Base-by-base conservation (phyloP, 2,888 invertebrate genomes). In the Zeuzera pyrina region DNA sequence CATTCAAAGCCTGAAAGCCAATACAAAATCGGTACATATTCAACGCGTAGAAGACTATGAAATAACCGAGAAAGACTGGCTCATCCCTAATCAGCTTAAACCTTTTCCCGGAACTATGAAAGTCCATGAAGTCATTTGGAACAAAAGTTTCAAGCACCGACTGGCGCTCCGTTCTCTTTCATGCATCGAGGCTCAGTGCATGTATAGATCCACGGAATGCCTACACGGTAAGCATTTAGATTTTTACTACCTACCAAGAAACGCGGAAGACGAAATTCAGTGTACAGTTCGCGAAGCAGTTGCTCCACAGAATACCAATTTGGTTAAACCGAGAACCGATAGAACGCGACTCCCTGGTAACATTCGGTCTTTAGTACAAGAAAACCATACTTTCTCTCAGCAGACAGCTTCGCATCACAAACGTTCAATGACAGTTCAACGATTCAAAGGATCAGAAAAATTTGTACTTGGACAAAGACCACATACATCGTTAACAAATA, bases 61-160 rank as follows among this genome's bases (percentile, higher is more conserved):
- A n/a, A 15, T 15, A 7, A 4, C 15, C n/a, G 10, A 16, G 10
- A 29, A 15, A 29, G 15, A 11, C n/a, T 16, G n/a, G 3, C 15
- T 6, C 11, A 2, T n/a, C 6, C 19, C 5, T 6, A 19, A 4
- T 19, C 5, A 16, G 2, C n/a, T 29, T 12, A 7, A 6, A 3
- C 14, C 14, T 10, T 29, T 29, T 11, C 12, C 7, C 6, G 29
- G 29, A 1, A 11, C 10, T 16, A 29, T 15, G 2, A 15, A 29
- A 11, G 16, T 16, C 3, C 29, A 29, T 15, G 15, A 29, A 15
- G 29, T 10, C 12, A 11, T 29, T 2, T 29, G 29, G 29, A 19
- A 19, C 8, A 19, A 19, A 19, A 4, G 8, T 6, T 8, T 6
- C 5, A 8, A 8, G 5, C 5, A 8, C 8, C 5, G 8, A 19